Evolutionary conservation across 2,888 invertebrate species (phyloP).

Genomic region (Eueremaeus valkanovi): DNA sequence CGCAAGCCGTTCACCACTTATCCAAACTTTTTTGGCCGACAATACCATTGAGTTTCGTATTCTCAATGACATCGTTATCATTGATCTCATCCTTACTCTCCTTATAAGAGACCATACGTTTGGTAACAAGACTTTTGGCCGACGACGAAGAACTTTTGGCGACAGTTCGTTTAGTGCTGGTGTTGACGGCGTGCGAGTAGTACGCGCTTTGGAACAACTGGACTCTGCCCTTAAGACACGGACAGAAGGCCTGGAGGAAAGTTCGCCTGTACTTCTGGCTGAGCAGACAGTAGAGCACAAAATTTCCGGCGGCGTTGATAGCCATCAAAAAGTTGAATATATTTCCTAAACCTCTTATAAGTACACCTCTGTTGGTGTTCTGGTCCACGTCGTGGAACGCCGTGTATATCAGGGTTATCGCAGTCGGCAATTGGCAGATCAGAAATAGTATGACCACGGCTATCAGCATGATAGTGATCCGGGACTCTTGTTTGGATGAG

Average conservation of each 20-base stretch:
- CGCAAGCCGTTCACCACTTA: no score
- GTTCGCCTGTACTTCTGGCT: conserved; percentile 54
- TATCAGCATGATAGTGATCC: conserved; percentile 57
- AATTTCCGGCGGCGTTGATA: conserved; percentile 57
- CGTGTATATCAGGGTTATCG: conserved; percentile 51
- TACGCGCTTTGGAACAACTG: conserved; percentile 7
- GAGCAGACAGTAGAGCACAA: conserved; percentile 56
- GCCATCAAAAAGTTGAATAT: conserved; percentile 56
- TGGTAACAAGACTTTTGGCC: not conserved
- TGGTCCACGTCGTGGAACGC: conserved; percentile 48
- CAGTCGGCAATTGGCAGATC: conserved; percentile 56
- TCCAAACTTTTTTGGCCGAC: not conserved
- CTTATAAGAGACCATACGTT: not conserved
- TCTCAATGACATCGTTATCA: conserved; percentile 12
- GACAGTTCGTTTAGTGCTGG: no score
- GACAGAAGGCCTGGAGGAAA: conserved; percentile 48
- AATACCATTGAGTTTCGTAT: conserved; percentile 17
- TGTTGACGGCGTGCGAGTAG: not conserved
- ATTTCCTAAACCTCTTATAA: conserved; percentile 52
- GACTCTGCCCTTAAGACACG: conserved; percentile 43
- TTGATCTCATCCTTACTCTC: not conserved
- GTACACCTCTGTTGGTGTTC: conserved; percentile 49
- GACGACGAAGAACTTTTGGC: not conserved
- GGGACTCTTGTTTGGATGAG: conserved; percentile 47
- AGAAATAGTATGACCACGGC: conserved; percentile 57